phyloP scores from a whole-genome alignment of 2,888 invertebrate genomes.

The Proisotoma minuta region DNA sequence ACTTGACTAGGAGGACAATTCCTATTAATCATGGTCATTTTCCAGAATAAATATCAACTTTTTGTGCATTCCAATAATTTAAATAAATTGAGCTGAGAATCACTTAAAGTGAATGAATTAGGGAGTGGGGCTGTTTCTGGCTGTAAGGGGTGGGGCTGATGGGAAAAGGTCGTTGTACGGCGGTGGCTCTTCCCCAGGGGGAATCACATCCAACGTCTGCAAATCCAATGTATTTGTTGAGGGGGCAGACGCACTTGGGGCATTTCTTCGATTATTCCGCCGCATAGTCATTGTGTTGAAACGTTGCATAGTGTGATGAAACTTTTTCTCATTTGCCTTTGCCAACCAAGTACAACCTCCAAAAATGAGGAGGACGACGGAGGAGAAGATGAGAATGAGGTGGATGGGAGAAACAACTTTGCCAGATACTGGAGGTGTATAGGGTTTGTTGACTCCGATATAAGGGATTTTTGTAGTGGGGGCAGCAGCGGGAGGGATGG shows the following conservation, averaged over 20 bases:
- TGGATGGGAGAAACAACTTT: slow-evolving; percentile 33
- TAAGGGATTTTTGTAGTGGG: slow-evolving; percentile 15
- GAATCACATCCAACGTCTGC: slow-evolving; percentile 6
- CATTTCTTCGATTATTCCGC: slow-evolving; percentile 7
- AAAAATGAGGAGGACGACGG: slow-evolving; percentile 33
- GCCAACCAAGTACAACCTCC: slow-evolving; percentile 39
- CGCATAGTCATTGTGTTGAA: slow-evolving; percentile 34
- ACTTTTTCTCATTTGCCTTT: slow-evolving; percentile 39
- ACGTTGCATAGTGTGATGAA: slow-evolving; percentile 38
- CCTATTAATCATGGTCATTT: too few species aligned
- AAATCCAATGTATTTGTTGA: slow-evolving; percentile 11
- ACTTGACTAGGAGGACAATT: too few species aligned
- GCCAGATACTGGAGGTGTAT: slow-evolving; percentile 24
- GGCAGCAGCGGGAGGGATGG: neutral
- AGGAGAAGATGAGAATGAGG: slow-evolving; percentile 32
- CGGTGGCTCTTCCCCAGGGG: slow-evolving; percentile 22
- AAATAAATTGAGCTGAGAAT: neutral
- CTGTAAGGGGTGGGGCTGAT: slow-evolving; percentile 2
- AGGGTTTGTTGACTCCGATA: slow-evolving; percentile 37
- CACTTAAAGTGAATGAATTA: neutral
- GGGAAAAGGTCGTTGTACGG: slow-evolving; percentile 36
- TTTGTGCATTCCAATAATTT: too few species aligned
- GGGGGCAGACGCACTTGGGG: slow-evolving; percentile 18
- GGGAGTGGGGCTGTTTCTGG: neutral
- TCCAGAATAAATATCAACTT: too few species aligned